A percentile compares a stretch with the other conserved stretches of the same genome.
Evolutionary conservation across 1,140 invertebrate species (phyloP).

Genomic region (Wasmannia auropunctata): DNA sequence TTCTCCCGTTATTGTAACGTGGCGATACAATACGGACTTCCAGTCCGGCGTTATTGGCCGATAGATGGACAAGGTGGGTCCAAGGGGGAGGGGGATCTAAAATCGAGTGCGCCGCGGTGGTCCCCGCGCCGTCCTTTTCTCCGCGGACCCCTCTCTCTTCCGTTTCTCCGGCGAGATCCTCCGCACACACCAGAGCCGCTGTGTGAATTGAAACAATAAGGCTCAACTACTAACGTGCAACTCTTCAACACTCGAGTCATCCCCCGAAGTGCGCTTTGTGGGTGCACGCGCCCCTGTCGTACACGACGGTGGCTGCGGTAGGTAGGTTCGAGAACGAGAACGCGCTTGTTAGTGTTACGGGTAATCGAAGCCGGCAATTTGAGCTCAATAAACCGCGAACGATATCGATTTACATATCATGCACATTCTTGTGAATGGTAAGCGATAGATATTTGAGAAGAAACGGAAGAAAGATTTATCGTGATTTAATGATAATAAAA

Average conservation of each 20-base stretch:
- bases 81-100: slow-evolving; percentile 30
- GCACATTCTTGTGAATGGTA: not conserved
- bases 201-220: slow-evolving; percentile 81
- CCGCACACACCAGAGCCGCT: slow-evolving; percentile 63
- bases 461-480: not conserved
- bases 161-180: slow-evolving; percentile 46
- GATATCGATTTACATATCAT: not conserved
- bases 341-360: slow-evolving; percentile 74
- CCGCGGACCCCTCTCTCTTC: not conserved
- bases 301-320: slow-evolving; percentile 75
- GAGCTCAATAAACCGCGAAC: not conserved
- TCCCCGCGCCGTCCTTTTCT: slow-evolving; percentile 3
- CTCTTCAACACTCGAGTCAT: slow-evolving; percentile 79
- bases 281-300: slow-evolving; percentile 81
- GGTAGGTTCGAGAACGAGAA: slow-evolving; percentile 49
- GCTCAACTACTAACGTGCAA: slow-evolving; percentile 75
- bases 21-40: slow-evolving; percentile 57
- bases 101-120: slow-evolving; percentile 74
- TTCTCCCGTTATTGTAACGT: slow-evolving; percentile 8
- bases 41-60: slow-evolving; percentile 59
- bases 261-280: slow-evolving; percentile 81
- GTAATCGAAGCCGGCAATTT: slow-evolving; percentile 46
- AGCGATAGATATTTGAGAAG: not conserved
- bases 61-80: slow-evolving; percentile 31
- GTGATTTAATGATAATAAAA: not conserved